Evolutionary conservation across 1,140 invertebrate species (phyloP), one percentile per base, ranked within the genome.

Genomic region (Neoseiulus cucumeris): DNA sequence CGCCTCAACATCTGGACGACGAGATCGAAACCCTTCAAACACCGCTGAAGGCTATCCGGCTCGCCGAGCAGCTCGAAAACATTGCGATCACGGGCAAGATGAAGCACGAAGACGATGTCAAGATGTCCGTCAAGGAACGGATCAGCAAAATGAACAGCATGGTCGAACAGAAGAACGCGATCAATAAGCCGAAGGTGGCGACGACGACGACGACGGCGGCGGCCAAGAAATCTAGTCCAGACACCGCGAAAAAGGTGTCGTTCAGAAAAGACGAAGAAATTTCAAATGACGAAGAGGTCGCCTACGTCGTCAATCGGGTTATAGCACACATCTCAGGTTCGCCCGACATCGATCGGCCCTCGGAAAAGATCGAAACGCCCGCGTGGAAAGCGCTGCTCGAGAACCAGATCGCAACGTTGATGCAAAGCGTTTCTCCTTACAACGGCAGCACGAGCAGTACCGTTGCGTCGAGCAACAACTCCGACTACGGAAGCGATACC

Each of bases 401-500:
- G 64, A 66, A 68, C 30, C 69, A 70, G 66, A 70, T 70, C 33
- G 67, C 68, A 12, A 42, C 66, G 2, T 51, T 70, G n/a, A 70
- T 70, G 70, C 30, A 70, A 22, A 69, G 66, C 28, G 70, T 70
- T 33, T 70, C 70, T 7, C 70, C 70, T 12, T 64, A 64, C 20
- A 68, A 66, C 42, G 66, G 65, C 44, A 69, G 66, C 42, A 66
- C 65, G 42, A 69, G 68, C 47, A 66, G 64, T 33, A 67, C 64
- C 29, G 30, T 44, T 9, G 44, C 28, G 28, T 66, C 68, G 7
- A 68, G 67, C 20, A 70, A 70, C 66, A 70, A 70, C 65, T 68
- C 67, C 66, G 70, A 70, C 42, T 70, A 70, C 66, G 70, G 70
- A 7, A 70, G 69, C 66, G 70, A 70, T 65, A 70, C 70, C n/a